Base-by-base conservation (phyloP, 2,797 vertebrate species). In the Tympanoctomys barrerae region DNA sequence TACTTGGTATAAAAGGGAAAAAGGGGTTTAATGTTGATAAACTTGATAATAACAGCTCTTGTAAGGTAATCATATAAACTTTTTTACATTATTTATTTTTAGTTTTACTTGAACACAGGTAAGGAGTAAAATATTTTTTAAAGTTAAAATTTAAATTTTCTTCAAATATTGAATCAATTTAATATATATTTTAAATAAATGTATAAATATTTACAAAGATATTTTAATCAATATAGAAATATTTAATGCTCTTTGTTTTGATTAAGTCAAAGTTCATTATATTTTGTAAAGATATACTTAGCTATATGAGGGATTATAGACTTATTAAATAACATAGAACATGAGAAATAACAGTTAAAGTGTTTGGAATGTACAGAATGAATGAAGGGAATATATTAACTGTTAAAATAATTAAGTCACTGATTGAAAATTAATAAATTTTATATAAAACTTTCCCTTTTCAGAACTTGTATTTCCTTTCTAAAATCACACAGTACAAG, bases 191-290 rank as follows among this genome's bases (percentile, higher is more conserved):
- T 70, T 66, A 28, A 82, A 66, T 87, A 70, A 36, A 62, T 57
- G 81, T 68, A 24, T 57, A 89, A 73, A 89, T 91, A 82, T 86
- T 86, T 24, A 93, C 89, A 70, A 0, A 87, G 78, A 91, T 81
- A 57, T 75, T 88, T 91, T 94, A 75, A 57, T 92, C 39, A 80
- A n/a, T 13, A 16, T 36, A 94, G 28, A 91, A 87, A 84, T 4
- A 61, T 42, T 82, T 78, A 62, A 87, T 92, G 33, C 28, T 85
- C 16, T 88, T 64, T 91, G 9, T 79, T 61, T 11, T 36, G 36
- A 71, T 9, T 73, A 21, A 90, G 64, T 2, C 24, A 78, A 66
- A 18, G 79, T 71, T 88, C 33, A 49, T 22, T 33, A 77, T 7
- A 61, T 80, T 62, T 62, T 61, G 80, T 84, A 87, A 57, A 28